A percentile compares a stretch with the other conserved stretches of the same genome.
These are phyloP conservation scores for Lophura swinhoii DNA, from an alignment of 2,797 vertebrate genomes.

Conservation along the genomic window DNA sequence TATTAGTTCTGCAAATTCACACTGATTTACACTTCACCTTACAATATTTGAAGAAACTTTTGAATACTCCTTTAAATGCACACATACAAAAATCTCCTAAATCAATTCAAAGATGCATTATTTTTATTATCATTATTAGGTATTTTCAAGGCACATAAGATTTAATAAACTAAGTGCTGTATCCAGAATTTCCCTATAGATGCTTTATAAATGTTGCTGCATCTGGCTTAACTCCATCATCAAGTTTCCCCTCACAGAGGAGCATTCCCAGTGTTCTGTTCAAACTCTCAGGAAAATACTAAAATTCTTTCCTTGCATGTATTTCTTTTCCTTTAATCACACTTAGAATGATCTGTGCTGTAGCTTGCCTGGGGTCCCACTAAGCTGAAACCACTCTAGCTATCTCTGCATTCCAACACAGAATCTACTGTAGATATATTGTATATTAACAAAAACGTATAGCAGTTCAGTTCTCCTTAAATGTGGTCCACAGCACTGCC, in stretches of 20 bases:
- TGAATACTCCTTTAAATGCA: neutral
- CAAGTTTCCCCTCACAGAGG: neutral
- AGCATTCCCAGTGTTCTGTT: neutral
- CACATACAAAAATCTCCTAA: neutral
- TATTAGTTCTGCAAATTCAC: neutral
- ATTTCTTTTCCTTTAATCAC: neutral
- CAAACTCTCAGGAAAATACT: neutral
- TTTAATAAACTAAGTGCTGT: neutral
- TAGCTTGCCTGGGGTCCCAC: neutral
- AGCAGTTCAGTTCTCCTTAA: neutral
- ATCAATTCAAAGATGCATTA: neutral
- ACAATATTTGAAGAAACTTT: neutral
- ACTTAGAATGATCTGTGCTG: neutral
- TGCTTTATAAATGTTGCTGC: neutral
- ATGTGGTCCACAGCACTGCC: neutral
- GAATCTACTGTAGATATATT: neutral
- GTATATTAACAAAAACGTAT: neutral
- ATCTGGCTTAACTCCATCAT: neutral
- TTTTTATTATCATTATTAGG: neutral
- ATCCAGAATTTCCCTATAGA: neutral
- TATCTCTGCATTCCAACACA: neutral
- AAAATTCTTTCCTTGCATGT: neutral
- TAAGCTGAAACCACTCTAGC: neutral
- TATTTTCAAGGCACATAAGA: neutral
- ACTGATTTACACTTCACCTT: neutral